Percentiles rank a stretch among this genome's conserved stretches.
These are phyloP conservation scores for Parazoanthus darwini DNA, from an alignment of 92 coral and sea anemone genomes.

Conservation along the genomic window DNA sequence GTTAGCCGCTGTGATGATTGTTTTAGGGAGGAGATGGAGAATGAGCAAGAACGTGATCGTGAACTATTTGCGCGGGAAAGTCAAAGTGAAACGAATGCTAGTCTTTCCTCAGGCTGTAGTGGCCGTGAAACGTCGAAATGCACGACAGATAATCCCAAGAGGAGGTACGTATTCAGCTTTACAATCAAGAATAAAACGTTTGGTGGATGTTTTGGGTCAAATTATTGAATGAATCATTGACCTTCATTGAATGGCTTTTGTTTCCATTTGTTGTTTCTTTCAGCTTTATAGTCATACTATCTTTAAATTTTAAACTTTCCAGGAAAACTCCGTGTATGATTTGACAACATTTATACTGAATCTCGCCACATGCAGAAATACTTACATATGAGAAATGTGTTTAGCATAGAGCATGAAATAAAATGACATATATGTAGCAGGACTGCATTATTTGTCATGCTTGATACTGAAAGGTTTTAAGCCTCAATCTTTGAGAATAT, in stretches of 20 bases:
- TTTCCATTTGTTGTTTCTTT: constrained; percentile 31
- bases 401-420: too few species aligned
- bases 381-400: too few species aligned
- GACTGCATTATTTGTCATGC: too few species aligned
- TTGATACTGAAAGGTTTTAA: too few species aligned
- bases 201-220: constrained; percentile 40
- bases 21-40: constrained; percentile 31
- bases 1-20: constrained; percentile 42
- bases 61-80: constrained; percentile 40
- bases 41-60: constrained; percentile 34
- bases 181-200: constrained; percentile 38
- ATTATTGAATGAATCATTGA: constrained; percentile 40
- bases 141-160: constrained; percentile 32
- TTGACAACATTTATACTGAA: constrained; percentile 37
- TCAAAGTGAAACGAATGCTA: constrained; percentile 35
- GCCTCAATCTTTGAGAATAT: too few species aligned
- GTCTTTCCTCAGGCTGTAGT: constrained; percentile 36
- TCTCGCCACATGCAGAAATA: constrained; percentile 19
- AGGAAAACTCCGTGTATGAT: constrained; percentile 36
- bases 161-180: constrained; percentile 39
- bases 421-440: too few species aligned
- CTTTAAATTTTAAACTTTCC: constrained; percentile 34
- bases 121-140: constrained; percentile 41
- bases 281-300: constrained; percentile 17
- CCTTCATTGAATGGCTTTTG: constrained; percentile 38